phyloP scores from a whole-genome alignment of 2,888 invertebrate species.

The Nomada ruficornis region DNA sequence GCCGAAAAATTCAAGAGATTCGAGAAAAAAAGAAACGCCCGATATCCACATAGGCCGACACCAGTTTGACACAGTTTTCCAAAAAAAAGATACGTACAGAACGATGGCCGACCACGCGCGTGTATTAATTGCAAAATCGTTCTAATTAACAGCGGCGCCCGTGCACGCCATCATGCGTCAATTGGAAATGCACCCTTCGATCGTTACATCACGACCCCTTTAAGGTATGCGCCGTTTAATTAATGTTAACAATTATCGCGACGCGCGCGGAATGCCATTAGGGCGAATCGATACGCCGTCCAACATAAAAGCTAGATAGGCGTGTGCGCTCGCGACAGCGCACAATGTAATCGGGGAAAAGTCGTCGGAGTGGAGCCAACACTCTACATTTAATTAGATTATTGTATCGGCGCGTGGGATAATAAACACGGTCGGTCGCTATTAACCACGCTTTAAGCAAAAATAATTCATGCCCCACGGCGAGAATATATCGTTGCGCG shows the following conservation, averaged over 20 bases:
- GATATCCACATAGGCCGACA: neutral
- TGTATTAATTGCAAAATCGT: constrained; percentile 26
- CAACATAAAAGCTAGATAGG: neutral
- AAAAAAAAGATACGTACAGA: too few species aligned
- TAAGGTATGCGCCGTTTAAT: constrained; percentile 19
- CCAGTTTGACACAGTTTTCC: neutral
- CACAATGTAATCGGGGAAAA: neutral
- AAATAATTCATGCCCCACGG: neutral
- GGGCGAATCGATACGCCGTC: constrained; percentile 20
- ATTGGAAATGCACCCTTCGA: neutral
- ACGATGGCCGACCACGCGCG: neutral
- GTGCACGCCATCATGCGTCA: neutral
- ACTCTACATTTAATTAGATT: constrained; percentile 12
- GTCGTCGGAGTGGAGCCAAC: neutral
- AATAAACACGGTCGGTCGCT: neutral
- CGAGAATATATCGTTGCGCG: neutral
- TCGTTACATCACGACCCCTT: constrained; percentile 13
- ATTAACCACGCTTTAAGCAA: neutral
- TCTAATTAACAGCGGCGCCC: constrained; percentile 14
- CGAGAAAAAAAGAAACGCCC: neutral
- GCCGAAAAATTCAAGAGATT: constrained; percentile 15
- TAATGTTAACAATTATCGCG: constrained; percentile 27
- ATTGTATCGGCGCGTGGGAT: neutral
- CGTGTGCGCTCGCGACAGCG: neutral
- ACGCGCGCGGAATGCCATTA: neutral